These are phyloP conservation scores for Melitaea cinxia DNA, from an alignment of 1,140 invertebrate species.

Conservation along the genomic window DNA sequence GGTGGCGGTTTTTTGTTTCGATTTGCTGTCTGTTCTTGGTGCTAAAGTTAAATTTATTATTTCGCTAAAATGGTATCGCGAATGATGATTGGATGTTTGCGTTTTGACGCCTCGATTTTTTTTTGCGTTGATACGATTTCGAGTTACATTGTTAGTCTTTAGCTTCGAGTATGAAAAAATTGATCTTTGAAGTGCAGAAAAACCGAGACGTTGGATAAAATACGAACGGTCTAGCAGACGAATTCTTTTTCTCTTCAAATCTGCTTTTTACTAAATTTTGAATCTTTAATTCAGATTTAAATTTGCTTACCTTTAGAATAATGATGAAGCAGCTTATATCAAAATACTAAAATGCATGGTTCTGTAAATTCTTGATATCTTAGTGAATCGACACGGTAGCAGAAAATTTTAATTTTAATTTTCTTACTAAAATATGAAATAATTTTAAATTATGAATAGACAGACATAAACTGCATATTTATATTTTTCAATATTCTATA, in stretches of 20 bases:
- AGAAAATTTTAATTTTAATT: too few relatives aligned
- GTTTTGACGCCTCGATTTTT: slow-evolving; percentile 34
- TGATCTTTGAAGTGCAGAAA: not conserved
- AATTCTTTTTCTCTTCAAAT: not conserved
- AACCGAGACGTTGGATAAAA: not conserved
- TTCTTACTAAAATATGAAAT: too few relatives aligned
- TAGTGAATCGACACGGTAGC: too few relatives aligned
- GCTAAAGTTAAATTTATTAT: slow-evolving; percentile 68
- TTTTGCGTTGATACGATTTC: slow-evolving; percentile 3
- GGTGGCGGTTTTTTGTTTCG: slow-evolving; percentile 68
- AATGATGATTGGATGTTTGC: slow-evolving; percentile 32
- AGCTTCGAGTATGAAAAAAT: not conserved
- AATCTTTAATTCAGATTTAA: not conserved
- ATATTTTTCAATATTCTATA: too few relatives aligned
- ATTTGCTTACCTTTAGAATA: too few relatives aligned
- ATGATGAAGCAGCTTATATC: too few relatives aligned
- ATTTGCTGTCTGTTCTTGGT: slow-evolving; percentile 66
- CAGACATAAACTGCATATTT: too few relatives aligned
- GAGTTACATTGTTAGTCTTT: slow-evolving; percentile 1
- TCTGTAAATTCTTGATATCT: too few relatives aligned
- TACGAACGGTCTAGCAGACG: not conserved
- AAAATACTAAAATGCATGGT: too few relatives aligned
- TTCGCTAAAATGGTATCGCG: slow-evolving; percentile 36
- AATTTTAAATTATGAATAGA: too few relatives aligned
- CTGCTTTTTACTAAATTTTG: not conserved